These are phyloP conservation scores for Chaetura pelagica DNA, from an alignment of 2,113 vertebrate genomes.

Conservation along the genomic window DNA sequence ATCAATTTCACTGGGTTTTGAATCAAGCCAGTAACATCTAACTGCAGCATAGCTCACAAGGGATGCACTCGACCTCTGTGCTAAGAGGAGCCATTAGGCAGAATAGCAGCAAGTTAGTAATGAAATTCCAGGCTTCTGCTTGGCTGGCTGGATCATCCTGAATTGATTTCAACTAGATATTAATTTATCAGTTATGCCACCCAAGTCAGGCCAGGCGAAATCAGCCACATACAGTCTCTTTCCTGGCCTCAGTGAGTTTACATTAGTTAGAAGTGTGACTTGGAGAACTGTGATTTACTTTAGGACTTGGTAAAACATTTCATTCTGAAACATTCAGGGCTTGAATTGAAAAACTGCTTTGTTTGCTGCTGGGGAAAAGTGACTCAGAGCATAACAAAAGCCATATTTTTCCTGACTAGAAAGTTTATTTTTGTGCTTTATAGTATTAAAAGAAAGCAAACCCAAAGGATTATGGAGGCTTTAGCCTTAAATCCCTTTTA, in stretches of 20 bases:
- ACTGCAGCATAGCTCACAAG: not conserved
- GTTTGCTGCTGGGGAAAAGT: constrained; percentile 55
- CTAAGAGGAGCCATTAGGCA: not conserved
- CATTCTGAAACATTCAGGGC: constrained; percentile 24
- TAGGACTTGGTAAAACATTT: constrained; percentile 21
- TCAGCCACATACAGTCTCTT: not conserved
- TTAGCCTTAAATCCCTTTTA: constrained; percentile 56
- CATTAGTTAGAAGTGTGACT: not conserved
- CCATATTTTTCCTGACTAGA: constrained; percentile 60
- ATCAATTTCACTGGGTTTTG: not conserved
- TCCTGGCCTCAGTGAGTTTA: not conserved
- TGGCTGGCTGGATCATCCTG: not conserved
- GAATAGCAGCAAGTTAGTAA: not conserved
- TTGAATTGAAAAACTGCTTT: constrained; percentile 57
- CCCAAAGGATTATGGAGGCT: constrained; percentile 45
- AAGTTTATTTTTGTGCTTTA: constrained; percentile 64
- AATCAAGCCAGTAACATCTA: not conserved
- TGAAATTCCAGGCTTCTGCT: not conserved
- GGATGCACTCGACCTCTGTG: not conserved
- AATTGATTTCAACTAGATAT: not conserved
- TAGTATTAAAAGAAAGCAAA: constrained; percentile 57
- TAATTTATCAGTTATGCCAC: not conserved
- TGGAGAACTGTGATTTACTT: constrained; percentile 14
- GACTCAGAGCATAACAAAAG: constrained; percentile 70
- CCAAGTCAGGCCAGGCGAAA: not conserved